Evolutionary conservation across 2,888 invertebrate genomes (phyloP), one percentile per base, ranked within the genome.

Genomic region (Stenchaetothrips biformis): DNA sequence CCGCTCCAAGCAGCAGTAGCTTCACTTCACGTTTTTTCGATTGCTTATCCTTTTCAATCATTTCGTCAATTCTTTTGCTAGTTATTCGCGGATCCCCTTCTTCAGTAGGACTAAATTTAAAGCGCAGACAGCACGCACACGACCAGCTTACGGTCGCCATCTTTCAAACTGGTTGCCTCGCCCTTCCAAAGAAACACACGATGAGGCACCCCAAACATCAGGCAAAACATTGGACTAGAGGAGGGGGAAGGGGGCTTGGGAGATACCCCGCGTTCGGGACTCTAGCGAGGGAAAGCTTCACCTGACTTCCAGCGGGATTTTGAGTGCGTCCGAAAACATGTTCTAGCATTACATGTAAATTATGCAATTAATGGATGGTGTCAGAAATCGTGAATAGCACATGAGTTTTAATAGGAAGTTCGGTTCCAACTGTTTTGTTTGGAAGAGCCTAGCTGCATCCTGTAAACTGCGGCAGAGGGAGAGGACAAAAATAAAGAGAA

Each of bases 1-100:
- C 97, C 85, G 97, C 96, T 84, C 97, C 97, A 83, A 97, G 90
- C 83, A 97, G 90, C 85, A 97, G 89, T 86, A 97, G 89, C 89
- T 96, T 96, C 83, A 97, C 95, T 89, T 96, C 95, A 85, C 95
- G 90, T 86, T 94, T 92, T 85, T 93, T 90, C 81, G 92, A 90
- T 87, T 94, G 92, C 87, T 94, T 95, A 86, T 96, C 96, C 87
- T 93, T 94, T 87, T 94, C 94, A 83, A 96, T 88, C 87, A 92
- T 92, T 89, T 92, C 92, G 88, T 96, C 96, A 86, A 96, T 96
- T 88, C 94, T 93, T 86, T 93, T 92, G 88, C 95, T 95, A 86
- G 93, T 91, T 87, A 92, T 92, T 83, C 93, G 90, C 88, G 95
- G 95, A 87, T 94, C 94, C 86, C 95, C 91, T 89, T 97, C 96